Conservation (phyloP, 2,797 vertebrate species). For the Sternarchorhynchus goeldii region DNA sequence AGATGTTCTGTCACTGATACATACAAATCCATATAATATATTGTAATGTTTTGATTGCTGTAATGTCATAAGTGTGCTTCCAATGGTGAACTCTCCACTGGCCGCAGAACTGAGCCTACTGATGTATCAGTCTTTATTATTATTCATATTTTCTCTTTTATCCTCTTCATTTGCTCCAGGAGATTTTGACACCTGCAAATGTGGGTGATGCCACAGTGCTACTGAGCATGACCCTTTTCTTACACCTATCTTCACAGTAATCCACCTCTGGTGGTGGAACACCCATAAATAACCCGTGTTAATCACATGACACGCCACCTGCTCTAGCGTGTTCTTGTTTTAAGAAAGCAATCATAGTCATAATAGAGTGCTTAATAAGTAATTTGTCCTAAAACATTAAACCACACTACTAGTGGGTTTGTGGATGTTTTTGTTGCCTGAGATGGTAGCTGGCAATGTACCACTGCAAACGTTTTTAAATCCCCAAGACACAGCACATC, state of each 20-base stretch:
- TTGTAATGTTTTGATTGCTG: too few relatives aligned
- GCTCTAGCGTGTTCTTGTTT: slow-evolving; percentile 24
- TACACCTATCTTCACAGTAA: slow-evolving; percentile 53
- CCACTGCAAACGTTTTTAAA: too few relatives aligned
- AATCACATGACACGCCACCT: slow-evolving; percentile 37
- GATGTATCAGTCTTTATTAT: slow-evolving; percentile 29
- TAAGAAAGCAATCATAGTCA: background rate
- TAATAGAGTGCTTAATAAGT: slow-evolving; percentile 3
- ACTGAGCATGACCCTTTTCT: slow-evolving; percentile 71
- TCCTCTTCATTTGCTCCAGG: slow-evolving; percentile 75
- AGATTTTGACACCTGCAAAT: slow-evolving; percentile 89
- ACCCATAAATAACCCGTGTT: slow-evolving; percentile 7
- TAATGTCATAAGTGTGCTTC: too few relatives aligned
- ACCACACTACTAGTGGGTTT: background rate
- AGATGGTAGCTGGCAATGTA: too few relatives aligned
- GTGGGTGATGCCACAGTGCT: slow-evolving; percentile 84
- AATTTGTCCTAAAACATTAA: background rate
- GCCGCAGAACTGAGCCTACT: too few relatives aligned
- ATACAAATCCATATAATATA: too few relatives aligned
- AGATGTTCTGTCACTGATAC: too few relatives aligned
- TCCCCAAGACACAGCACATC: too few relatives aligned
- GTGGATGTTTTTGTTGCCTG: too few relatives aligned
- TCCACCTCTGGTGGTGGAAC: background rate
- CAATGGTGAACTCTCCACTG: too few relatives aligned
- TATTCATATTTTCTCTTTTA: slow-evolving; percentile 74